Percentiles rank a stretch among this genome's conserved stretches.
Conservation (phyloP, 2,888 invertebrate genomes). For the Stictocephala bisonia region DNA sequence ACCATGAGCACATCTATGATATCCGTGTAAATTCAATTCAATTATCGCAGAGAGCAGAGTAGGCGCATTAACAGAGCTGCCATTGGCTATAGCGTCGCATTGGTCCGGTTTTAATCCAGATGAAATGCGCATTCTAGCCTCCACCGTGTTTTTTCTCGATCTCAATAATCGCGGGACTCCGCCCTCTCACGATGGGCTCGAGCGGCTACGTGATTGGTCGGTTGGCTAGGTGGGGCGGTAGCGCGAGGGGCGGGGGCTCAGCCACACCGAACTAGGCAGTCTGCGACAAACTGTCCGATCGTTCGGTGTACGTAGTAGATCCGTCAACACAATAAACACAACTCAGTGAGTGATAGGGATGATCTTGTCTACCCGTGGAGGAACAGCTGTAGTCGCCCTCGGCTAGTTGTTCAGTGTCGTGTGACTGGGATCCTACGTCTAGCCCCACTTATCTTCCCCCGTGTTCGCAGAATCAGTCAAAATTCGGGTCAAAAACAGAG, state of each 20-base stretch:
- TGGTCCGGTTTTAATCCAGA: conserved; percentile 44
- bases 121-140: conserved; percentile 40
- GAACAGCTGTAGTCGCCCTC: background rate
- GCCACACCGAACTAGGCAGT: background rate
- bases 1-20: no score
- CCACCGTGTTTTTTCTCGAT: conserved; percentile 40
- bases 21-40: no score
- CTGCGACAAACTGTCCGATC: no score
- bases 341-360: no score
- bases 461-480: conserved; percentile 69
- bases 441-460: background rate
- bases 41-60: no score
- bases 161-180: conserved; percentile 39
- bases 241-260: conserved; percentile 3
- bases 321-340: no score
- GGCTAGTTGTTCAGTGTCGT: conserved; percentile 14
- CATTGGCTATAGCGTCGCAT: conserved; percentile 42
- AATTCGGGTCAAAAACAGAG: conserved; percentile 91
- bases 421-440: conserved; percentile 12
- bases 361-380: no score
- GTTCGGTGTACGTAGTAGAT: no score
- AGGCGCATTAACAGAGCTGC: background rate
- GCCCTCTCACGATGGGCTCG: conserved; percentile 31
- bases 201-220: conserved; percentile 27
- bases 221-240: background rate